Conservation (phyloP, 2,113 vertebrate species). For the Sakesphorus luctuosus region DNA sequence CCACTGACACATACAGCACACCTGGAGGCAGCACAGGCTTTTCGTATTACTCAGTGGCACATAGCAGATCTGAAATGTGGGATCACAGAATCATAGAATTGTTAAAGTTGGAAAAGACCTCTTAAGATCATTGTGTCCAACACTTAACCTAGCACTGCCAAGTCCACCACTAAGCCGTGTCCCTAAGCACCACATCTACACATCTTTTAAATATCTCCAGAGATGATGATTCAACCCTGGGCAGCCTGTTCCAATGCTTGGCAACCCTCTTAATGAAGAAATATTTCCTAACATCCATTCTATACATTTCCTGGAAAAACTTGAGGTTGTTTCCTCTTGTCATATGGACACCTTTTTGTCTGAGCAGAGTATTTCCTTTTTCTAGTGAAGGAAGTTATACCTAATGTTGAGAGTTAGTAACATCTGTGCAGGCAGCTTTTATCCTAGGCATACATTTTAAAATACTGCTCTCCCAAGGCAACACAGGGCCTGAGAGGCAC, state of each 20-base stretch:
- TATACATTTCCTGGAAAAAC: neutral
- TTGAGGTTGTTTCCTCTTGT: neutral
- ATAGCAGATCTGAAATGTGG: neutral
- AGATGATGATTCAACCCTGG: no score
- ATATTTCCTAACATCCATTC: neutral
- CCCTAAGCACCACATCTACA: neutral
- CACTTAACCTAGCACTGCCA: neutral
- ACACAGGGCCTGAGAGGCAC: neutral
- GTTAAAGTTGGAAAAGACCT: neutral
- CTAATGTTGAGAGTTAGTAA: neutral
- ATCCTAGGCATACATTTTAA: neutral
- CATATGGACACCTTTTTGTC: neutral
- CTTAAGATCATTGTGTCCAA: rapidly evolving
- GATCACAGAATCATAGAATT: rapidly evolving
- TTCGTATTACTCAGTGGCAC: neutral
- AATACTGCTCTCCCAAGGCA: neutral
- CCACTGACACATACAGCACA: neutral
- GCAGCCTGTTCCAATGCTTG: neutral
- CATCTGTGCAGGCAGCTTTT: neutral
- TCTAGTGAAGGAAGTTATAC: neutral
- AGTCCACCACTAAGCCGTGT: neutral
- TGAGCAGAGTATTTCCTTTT: neutral
- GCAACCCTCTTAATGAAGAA: neutral
- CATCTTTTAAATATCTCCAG: neutral
- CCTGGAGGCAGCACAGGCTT: neutral